Evolutionary conservation across 2,797 vertebrate species (phyloP).

Genomic region (Melanotaenia trifasciata): DNA sequence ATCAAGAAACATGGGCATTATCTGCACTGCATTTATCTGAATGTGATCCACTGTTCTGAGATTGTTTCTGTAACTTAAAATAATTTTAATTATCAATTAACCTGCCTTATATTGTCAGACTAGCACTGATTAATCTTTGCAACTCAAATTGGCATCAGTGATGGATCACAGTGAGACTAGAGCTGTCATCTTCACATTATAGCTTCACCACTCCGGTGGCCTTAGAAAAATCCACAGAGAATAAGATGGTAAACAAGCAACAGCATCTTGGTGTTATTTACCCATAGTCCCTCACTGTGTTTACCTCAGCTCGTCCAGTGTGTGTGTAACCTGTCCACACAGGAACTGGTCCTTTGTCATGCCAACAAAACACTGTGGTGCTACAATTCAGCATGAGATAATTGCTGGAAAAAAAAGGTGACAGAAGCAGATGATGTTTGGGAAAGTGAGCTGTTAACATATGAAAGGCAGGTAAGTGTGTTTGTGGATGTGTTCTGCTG

Average conservation of each 20-base stretch:
- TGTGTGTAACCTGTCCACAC: slow-evolving; percentile 49
- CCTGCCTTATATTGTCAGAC: neutral
- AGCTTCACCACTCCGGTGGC: neutral
- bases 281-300: slow-evolving; percentile 37
- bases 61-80: neutral
- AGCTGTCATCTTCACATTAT: slow-evolving; percentile 8
- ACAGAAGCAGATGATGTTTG: slow-evolving; percentile 22
- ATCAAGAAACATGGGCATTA: slow-evolving; percentile 6
- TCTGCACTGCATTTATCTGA: slow-evolving; percentile 1
- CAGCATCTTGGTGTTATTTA: slow-evolving; percentile 57
- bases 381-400: slow-evolving; percentile 45
- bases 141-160: neutral
- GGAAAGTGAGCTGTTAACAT: slow-evolving; percentile 54
- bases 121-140: neutral
- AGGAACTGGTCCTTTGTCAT: slow-evolving; percentile 49
- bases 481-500: slow-evolving; percentile 26
- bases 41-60: neutral
- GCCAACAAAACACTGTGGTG: slow-evolving; percentile 66
- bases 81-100: neutral
- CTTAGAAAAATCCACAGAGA: neutral
- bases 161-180: neutral
- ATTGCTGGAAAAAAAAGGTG: slow-evolving; percentile 9
- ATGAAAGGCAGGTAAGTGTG: slow-evolving; percentile 57
- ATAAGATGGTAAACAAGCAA: neutral
- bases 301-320: slow-evolving; percentile 54